Base-by-base conservation (phyloP, 2,113 vertebrate species). In the Grallaria varia region DNA sequence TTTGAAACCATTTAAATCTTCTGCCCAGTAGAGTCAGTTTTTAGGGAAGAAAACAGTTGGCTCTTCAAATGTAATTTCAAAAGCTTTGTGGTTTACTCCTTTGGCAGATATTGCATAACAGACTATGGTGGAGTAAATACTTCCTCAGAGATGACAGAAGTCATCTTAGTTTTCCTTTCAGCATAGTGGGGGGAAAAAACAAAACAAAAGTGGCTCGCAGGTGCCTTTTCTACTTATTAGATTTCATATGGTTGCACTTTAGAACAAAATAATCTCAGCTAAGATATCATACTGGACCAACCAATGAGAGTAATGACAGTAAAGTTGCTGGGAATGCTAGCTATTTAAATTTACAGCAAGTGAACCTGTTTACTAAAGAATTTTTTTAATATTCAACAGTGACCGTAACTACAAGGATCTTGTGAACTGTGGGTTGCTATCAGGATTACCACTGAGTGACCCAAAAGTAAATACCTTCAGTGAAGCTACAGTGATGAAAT, bases 331-430 rank as follows among this genome's bases (percentile, higher is more conserved):
- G n/a, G 18, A 59, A 42, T 92, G 25, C 9, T 80, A 42, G 18
- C 49, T 72, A 0, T 71, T 81, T 67, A 74, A 77, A 87, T 81
- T 67, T 87, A 62, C n/a, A 15, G 9, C 33, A 74, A 13, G 49
- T 59, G 16, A 52, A 42, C 37, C 7, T 52, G 17, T 53, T 85
- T 76, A 49, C 60, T 71, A 47, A 47, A 7, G 6, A 67, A 53
- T 10, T 14, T 95, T 40, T 94, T 93, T 95, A 84, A 94, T 68
- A 42, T 28, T 89, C 74, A 96, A 83, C 95, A 97, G 90, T 60
- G 88, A 93, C 72, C 92, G n/a, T 89, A 84, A 86, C 76, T 90
- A 49, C 75, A 21, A 56, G 73, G 95, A 92, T 62, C 68, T 75
- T 33, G 31, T 64, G 53, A 86, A 30, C 52, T 66, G 64, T 86